These are phyloP conservation scores for Arenaria interpres DNA, from an alignment of 2,113 vertebrate species.

Conservation along the genomic window DNA sequence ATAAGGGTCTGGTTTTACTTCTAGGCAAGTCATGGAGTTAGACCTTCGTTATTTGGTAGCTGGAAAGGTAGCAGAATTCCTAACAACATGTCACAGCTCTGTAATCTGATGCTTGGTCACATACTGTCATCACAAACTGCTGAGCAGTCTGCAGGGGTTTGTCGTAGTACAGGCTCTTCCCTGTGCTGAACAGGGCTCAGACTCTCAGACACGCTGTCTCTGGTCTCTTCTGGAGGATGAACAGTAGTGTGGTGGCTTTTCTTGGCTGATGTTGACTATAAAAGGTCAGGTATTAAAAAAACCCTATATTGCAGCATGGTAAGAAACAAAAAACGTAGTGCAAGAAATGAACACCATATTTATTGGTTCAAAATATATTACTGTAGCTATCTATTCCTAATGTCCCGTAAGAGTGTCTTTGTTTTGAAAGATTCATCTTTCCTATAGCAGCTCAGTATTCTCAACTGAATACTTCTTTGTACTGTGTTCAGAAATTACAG, in stretches of 20 bases:
- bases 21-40: not conserved
- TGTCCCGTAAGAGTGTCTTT: not conserved
- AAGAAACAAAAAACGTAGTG: not conserved
- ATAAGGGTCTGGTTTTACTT: not conserved
- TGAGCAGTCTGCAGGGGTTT: not conserved
- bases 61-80: not conserved
- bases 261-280: not conserved
- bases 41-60: not conserved
- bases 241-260: not conserved
- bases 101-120: not conserved
- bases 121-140: rapidly evolving
- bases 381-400: slow-evolving; percentile 31
- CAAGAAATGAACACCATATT: not conserved
- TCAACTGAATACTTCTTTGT: slow-evolving; percentile 36
- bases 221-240: not conserved
- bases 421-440: slow-evolving; percentile 35
- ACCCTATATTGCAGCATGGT: too few species aligned
- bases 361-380: not conserved
- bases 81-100: not conserved
- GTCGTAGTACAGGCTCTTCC: not conserved
- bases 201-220: not conserved
- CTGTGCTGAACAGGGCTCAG: not conserved
- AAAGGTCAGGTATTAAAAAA: not conserved
- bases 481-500: slow-evolving; percentile 54
- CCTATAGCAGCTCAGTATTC: not conserved